These are phyloP conservation scores for Brassicogethes aeneus DNA, from an alignment of 2,888 invertebrate species.

Conservation along the genomic window DNA sequence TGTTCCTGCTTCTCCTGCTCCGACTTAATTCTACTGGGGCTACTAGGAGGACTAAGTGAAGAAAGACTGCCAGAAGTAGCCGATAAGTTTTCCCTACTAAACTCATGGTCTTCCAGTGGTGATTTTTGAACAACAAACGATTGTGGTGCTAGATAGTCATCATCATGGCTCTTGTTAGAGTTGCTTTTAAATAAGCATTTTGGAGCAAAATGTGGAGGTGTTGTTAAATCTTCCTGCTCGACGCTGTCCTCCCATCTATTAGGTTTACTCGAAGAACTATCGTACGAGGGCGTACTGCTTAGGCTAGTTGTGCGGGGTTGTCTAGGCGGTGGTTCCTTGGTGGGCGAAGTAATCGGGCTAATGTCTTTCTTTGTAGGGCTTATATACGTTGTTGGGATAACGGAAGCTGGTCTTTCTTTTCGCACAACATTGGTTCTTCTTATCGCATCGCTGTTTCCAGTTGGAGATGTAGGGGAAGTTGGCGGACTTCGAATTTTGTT, in stretches of 20 bases:
- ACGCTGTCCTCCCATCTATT: neutral
- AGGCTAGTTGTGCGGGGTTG: constrained; percentile 10
- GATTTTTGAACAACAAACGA: constrained; percentile 32
- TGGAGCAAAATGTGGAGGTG: constrained; percentile 14
- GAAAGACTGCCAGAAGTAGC: constrained; percentile 39
- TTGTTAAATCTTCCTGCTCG: constrained; percentile 6
- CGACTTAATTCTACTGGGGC: constrained; percentile 35
- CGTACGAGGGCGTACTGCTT: neutral
- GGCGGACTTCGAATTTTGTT: constrained; percentile 38
- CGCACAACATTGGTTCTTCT: constrained; percentile 31
- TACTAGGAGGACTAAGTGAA: constrained; percentile 40
- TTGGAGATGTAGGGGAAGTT: constrained; percentile 43
- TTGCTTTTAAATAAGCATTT: constrained; percentile 23
- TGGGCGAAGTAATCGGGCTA: constrained; percentile 4
- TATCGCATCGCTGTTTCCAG: constrained; percentile 37
- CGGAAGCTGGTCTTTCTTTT: constrained; percentile 37
- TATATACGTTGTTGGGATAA: constrained; percentile 25
- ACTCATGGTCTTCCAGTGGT: constrained; percentile 39
- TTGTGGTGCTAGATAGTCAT: constrained; percentile 20
- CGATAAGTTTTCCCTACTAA: constrained; percentile 35
- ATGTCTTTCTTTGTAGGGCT: constrained; percentile 10
- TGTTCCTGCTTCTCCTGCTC: constrained; percentile 47
- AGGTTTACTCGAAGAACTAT: constrained; percentile 5
- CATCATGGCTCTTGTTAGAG: constrained; percentile 16
- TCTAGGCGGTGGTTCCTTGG: constrained; percentile 7